phyloP scores from a whole-genome alignment of 2,888 invertebrate genomes.

The Campoplex nolae region DNA sequence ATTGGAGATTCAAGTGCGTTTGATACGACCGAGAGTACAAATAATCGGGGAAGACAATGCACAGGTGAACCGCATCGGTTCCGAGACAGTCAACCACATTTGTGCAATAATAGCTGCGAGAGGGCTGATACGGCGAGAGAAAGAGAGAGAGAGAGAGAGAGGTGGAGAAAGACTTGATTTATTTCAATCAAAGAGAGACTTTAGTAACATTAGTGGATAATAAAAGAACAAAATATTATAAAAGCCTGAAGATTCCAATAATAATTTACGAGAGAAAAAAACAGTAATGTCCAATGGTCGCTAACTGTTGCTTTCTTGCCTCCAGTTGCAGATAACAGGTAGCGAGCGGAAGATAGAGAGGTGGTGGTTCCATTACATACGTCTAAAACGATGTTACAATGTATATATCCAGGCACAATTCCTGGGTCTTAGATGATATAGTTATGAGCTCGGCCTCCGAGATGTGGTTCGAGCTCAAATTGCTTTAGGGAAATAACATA shows the following conservation, averaged over 20 bases:
- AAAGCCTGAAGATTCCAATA: too few relatives aligned
- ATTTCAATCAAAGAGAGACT: too few relatives aligned
- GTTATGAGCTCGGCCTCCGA: constrained; percentile 15
- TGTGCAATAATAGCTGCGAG: constrained; percentile 48
- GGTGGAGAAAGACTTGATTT: not conserved
- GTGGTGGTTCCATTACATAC: constrained; percentile 8
- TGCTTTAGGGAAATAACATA: constrained; percentile 76
- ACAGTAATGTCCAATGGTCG: too few relatives aligned
- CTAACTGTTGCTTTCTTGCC: too few relatives aligned
- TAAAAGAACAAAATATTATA: too few relatives aligned
- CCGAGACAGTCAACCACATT: constrained; percentile 41
- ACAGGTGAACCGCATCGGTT: constrained; percentile 9
- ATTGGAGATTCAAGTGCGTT: not conserved
- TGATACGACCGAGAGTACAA: constrained; percentile 45
- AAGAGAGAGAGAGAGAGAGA: not conserved
- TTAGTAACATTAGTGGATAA: too few relatives aligned
- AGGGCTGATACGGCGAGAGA: constrained; percentile 23
- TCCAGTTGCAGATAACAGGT: too few relatives aligned
- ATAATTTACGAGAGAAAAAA: too few relatives aligned
- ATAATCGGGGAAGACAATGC: constrained; percentile 24
- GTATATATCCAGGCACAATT: not conserved
- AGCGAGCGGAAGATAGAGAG: not conserved
- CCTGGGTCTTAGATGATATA: constrained; percentile 10
- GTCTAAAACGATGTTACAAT: not conserved
- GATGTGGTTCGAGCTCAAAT: constrained; percentile 12